Evolutionary conservation across 2,888 invertebrate species (phyloP).

Genomic region (Dasysyrphus tricinctus): DNA sequence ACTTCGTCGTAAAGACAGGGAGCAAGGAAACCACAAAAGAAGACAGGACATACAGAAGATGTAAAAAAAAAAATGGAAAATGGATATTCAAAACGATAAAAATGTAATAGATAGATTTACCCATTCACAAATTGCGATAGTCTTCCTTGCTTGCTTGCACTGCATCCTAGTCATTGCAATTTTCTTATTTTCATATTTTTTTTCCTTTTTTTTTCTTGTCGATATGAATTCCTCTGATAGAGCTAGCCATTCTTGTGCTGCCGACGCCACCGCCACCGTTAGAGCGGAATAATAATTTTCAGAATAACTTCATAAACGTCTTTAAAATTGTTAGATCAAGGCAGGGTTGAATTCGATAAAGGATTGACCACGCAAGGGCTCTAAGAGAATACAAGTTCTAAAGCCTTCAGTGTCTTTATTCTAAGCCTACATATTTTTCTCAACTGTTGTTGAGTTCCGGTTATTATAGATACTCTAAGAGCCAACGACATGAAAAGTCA

Average conservation of each 20-base stretch:
- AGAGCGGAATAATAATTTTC: slow-evolving; percentile 17
- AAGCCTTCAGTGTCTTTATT: too few relatives aligned
- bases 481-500: too few relatives aligned
- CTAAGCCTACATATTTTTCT: too few relatives aligned
- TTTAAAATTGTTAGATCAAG: not conserved
- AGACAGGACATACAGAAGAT: not conserved
- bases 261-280: not conserved
- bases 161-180: slow-evolving; percentile 26
- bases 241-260: not conserved
- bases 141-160: slow-evolving; percentile 28
- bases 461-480: too few relatives aligned
- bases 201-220: not conserved
- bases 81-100: slow-evolving; percentile 55
- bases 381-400: too few relatives aligned
- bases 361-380: too few relatives aligned
- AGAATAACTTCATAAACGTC: slow-evolving; percentile 7
- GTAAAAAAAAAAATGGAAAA: slow-evolving; percentile 8
- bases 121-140: slow-evolving; percentile 65
- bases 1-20: not conserved
- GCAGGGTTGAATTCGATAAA: not conserved
- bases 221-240: slow-evolving; percentile 5
- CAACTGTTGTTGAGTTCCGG: too few relatives aligned
- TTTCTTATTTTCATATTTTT: not conserved
- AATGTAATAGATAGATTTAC: slow-evolving; percentile 62
- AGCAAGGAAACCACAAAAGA: slow-evolving; percentile 24